phyloP scores from a whole-genome alignment of 2,113 vertebrate genomes.

The Artemisiospiza belli region DNA sequence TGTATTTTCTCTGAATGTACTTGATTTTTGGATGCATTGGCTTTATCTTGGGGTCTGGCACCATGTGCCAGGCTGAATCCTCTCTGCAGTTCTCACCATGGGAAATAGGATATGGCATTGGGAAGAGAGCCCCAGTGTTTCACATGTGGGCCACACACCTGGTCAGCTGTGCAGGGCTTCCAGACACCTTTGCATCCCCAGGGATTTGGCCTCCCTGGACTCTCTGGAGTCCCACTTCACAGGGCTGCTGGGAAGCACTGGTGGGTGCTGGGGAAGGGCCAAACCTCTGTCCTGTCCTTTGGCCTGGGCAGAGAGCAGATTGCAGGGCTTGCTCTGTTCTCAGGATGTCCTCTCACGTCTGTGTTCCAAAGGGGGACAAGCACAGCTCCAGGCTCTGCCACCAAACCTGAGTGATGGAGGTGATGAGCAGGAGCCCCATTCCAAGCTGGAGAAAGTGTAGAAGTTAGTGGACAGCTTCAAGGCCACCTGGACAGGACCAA shows the following conservation, averaged over 20 bases:
- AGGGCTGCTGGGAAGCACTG: background rate
- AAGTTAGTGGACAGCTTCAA: rapidly evolving
- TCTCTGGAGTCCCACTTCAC: background rate
- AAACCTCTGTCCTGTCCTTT: background rate
- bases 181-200: background rate
- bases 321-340: rapidly evolving
- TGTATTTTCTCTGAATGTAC: background rate
- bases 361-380: background rate
- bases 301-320: background rate
- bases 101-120: background rate
- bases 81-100: background rate
- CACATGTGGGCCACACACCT: background rate
- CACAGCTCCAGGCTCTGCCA: background rate
- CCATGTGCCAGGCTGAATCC: background rate
- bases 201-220: too few relatives aligned
- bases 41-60: background rate
- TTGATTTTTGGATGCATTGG: too few relatives aligned
- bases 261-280: background rate
- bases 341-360: rapidly evolving
- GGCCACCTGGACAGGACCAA: background rate
- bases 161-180: background rate
- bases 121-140: background rate
- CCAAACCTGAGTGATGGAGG: background rate
- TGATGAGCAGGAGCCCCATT: background rate
- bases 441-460: background rate